Evolutionary conservation across 1,140 invertebrate species (phyloP), one percentile per base, ranked within the genome.

Genomic region (Thrips palmi): DNA sequence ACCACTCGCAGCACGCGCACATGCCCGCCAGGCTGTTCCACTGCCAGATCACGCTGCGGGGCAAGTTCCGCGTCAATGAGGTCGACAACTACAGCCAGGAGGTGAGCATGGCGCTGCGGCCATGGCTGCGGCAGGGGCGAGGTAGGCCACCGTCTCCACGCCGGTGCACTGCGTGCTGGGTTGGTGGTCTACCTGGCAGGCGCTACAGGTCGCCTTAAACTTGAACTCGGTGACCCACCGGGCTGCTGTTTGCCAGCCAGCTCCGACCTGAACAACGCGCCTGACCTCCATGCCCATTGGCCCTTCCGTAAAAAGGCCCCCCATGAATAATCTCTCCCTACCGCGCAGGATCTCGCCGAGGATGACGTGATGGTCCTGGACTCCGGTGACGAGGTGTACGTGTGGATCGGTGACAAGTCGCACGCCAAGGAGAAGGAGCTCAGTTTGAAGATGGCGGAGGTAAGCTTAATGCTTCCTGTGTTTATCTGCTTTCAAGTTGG

Each of bases 361-460:
- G 78, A 82, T 55, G 75, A 79, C 46, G 60, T 77, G 0, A 81
- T 80, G 67, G 57, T 82, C 8, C 46, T 82, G 40, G 77, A 83
- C 56, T 65, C 67, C 17, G 76, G 75, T 10, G 68, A 75, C 51
- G 72, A 77, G 50, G 56, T 84, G 2, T 83, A 74, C 47, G 52
- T 81, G 38, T 83, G 79, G 80, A 60, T 78, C 36, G 82, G 82
- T 17, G 60, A 65, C 35, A 71, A 71, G 15, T 70, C 77, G n/a
- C 68, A 68, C 8, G 63, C 67, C 18, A 63, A 74, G 33, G 77
- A 82, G 46, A 76, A 68, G 41, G 53, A 61, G 39, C 61, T 63
- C 14, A 61, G 64, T n/a, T 47, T 62, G 17, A 52, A 60, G n/a
- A 65, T 73, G 34, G 63, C 74, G 27, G 55, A 66, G 58, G 70